phyloP scores from a whole-genome alignment of 2,113 vertebrate genomes.

The Syngnathoides biaculeatus region DNA sequence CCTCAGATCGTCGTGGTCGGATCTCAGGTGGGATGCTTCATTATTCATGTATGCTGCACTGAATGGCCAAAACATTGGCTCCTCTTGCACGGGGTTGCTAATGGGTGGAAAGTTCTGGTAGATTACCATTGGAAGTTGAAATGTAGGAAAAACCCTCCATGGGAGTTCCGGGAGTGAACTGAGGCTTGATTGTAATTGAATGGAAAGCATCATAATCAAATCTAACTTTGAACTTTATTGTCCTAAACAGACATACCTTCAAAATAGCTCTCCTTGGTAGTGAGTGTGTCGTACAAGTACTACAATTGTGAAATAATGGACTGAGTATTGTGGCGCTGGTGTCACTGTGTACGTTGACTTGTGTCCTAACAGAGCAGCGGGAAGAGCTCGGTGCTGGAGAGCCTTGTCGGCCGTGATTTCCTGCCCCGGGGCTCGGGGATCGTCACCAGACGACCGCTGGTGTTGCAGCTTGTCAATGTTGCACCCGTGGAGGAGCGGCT shows the following conservation, averaged over 20 bases:
- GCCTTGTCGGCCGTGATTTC: conserved; percentile 77
- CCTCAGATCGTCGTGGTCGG: conserved; percentile 80
- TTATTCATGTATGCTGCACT: neutral
- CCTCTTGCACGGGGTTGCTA: neutral
- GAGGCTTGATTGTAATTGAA: too few species aligned
- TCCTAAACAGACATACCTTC: too few species aligned
- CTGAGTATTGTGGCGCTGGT: neutral
- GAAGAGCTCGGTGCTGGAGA: conserved; percentile 79
- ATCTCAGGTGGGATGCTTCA: conserved; percentile 64
- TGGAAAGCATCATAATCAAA: too few species aligned
- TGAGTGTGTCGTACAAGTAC: neutral
- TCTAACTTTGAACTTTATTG: too few species aligned
- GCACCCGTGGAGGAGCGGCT: conserved; percentile 63
- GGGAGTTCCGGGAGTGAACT: too few species aligned
- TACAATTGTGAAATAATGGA: neutral
- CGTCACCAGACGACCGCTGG: conserved; percentile 75
- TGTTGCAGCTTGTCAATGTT: conserved; percentile 77
- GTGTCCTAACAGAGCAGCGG: conserved; percentile 74
- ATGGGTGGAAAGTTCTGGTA: too few species aligned
- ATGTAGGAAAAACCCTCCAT: too few species aligned
- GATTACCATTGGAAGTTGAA: too few species aligned
- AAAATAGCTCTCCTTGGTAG: too few species aligned
- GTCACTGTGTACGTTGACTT: conserved; percentile 23
- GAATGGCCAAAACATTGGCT: neutral
- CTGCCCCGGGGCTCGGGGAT: conserved; percentile 78